Percentiles rank a stretch among this genome's conserved stretches.
These are phyloP conservation scores for Meandrusa payeni DNA, from an alignment of 2,888 invertebrate genomes.

Conservation along the genomic window DNA sequence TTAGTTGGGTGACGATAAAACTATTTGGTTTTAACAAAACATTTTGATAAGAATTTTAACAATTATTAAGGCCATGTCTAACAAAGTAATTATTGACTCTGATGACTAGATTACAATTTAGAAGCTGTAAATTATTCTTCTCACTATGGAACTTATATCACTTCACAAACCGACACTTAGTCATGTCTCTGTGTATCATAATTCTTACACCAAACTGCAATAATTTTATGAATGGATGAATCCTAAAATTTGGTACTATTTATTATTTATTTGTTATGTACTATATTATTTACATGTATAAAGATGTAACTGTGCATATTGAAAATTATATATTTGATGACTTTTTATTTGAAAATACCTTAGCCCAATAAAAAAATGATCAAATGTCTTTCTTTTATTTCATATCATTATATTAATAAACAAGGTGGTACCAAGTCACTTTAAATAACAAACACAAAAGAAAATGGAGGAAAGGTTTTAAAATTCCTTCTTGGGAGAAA, in stretches of 20 bases:
- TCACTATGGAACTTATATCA: slow-evolving; percentile 45
- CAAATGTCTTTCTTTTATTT: slow-evolving; percentile 32
- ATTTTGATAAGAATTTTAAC: slow-evolving; percentile 30
- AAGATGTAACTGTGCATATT: slow-evolving; percentile 80
- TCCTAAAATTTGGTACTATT: slow-evolving; percentile 75
- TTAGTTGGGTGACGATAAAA: slow-evolving; percentile 64
- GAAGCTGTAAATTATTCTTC: slow-evolving; percentile 58
- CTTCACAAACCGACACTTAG: slow-evolving; percentile 68
- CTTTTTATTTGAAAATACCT: slow-evolving; percentile 75
- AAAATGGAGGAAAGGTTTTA: too few relatives aligned
- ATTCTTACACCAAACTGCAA: slow-evolving; percentile 72
- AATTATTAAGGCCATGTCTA: slow-evolving; percentile 58
- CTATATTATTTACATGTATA: slow-evolving; percentile 80
- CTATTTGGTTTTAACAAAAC: slow-evolving; percentile 49
- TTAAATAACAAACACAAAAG: too few relatives aligned
- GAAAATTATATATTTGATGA: slow-evolving; percentile 77
- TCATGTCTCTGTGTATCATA: slow-evolving; percentile 71
- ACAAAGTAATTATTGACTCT: slow-evolving; percentile 50
- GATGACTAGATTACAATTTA: slow-evolving; percentile 49
- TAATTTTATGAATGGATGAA: slow-evolving; percentile 67
- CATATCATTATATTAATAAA: not conserved
- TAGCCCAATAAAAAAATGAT: slow-evolving; percentile 70
- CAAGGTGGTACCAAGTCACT: too few relatives aligned
- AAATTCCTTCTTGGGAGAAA: too few relatives aligned
- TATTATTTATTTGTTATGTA: slow-evolving; percentile 80